phyloP scores from a whole-genome alignment of 2,797 vertebrate species.

The Microcaecilia unicolor region DNA sequence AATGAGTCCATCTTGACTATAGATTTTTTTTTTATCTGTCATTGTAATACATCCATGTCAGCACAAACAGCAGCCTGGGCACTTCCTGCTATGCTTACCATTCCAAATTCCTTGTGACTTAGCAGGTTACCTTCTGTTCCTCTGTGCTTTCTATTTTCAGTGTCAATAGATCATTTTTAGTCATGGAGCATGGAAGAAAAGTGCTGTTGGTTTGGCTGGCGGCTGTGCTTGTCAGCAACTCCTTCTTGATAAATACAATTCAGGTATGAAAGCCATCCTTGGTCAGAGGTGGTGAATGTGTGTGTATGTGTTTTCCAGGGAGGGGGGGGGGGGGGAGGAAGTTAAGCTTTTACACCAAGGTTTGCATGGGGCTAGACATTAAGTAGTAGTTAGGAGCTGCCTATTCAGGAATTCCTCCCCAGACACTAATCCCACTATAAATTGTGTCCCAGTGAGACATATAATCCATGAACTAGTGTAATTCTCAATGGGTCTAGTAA shows the following conservation, averaged over 20 bases:
- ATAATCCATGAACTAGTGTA: not conserved
- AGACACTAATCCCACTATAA: conserved; percentile 1
- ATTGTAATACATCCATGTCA: conserved; percentile 29
- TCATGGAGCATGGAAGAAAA: conserved; percentile 13
- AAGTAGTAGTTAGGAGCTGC: conserved; percentile 1
- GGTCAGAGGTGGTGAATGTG: too few relatives aligned
- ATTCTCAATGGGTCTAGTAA: not conserved
- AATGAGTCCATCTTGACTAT: conserved; percentile 32
- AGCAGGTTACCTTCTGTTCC: not conserved
- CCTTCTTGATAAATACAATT: too few relatives aligned
- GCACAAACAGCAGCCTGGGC: conserved; percentile 7
- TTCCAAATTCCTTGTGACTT: conserved; percentile 3
- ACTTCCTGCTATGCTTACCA: conserved; percentile 20
- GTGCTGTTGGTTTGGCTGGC: conserved; percentile 13
- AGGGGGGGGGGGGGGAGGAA: too few relatives aligned
- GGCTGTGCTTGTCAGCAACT: too few relatives aligned
- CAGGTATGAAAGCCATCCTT: too few relatives aligned
- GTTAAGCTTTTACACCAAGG: too few relatives aligned
- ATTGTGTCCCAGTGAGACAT: not conserved
- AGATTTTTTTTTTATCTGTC: conserved; percentile 26
- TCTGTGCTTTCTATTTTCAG: conserved; percentile 4
- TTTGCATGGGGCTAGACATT: too few relatives aligned
- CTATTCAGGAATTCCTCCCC: conserved; percentile 9
- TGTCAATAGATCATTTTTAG: conserved; percentile 24
- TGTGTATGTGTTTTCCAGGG: too few relatives aligned